Percentiles rank a stretch among this genome's conserved stretches.
These are phyloP conservation scores for Scolanthus callimorphus DNA, from an alignment of 92 coral and sea anemone genomes.

Conservation along the genomic window DNA sequence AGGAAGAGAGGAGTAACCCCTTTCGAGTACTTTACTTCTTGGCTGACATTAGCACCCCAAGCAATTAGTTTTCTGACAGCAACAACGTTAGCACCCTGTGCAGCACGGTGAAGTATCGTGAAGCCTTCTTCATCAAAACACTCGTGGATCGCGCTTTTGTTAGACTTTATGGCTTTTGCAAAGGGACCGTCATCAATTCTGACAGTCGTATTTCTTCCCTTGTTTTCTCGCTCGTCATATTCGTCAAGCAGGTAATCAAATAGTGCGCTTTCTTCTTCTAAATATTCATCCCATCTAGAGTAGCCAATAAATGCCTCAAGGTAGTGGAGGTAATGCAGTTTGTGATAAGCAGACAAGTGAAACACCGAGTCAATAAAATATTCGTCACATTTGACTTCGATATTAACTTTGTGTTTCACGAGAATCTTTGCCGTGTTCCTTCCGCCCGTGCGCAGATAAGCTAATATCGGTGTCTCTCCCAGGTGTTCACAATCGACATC, in stretches of 20 bases:
- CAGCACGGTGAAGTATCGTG: slow-evolving; percentile 70
- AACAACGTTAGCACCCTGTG: slow-evolving; percentile 62
- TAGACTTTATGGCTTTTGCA: slow-evolving; percentile 21
- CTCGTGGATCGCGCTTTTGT: slow-evolving; percentile 13
- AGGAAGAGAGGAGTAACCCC: slow-evolving; percentile 32
- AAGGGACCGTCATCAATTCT: slow-evolving; percentile 25
- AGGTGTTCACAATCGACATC: not conserved
- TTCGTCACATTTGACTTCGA: slow-evolving; percentile 46
- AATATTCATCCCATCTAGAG: slow-evolving; percentile 9
- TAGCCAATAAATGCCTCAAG: not conserved
- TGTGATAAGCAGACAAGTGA: slow-evolving; percentile 53
- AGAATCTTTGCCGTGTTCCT: slow-evolving; percentile 41
- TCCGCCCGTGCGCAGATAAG: slow-evolving; percentile 49
- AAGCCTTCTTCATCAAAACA: slow-evolving; percentile 70
- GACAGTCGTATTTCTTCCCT: slow-evolving; percentile 1
- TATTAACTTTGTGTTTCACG: slow-evolving; percentile 14
- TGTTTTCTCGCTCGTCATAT: slow-evolving; percentile 5
- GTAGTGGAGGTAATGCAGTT: slow-evolving; percentile 30
- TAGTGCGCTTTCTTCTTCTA: slow-evolving; percentile 7
- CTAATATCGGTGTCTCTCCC: slow-evolving; percentile 30
- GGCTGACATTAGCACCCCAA: slow-evolving; percentile 37
- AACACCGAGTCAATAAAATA: slow-evolving; percentile 43
- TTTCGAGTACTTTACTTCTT: slow-evolving; percentile 12
- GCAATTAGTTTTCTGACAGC: slow-evolving; percentile 29
- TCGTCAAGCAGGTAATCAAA: slow-evolving; percentile 41